Base-by-base conservation (phyloP, 2,888 invertebrate species). In the Melanostoma scalare region DNA sequence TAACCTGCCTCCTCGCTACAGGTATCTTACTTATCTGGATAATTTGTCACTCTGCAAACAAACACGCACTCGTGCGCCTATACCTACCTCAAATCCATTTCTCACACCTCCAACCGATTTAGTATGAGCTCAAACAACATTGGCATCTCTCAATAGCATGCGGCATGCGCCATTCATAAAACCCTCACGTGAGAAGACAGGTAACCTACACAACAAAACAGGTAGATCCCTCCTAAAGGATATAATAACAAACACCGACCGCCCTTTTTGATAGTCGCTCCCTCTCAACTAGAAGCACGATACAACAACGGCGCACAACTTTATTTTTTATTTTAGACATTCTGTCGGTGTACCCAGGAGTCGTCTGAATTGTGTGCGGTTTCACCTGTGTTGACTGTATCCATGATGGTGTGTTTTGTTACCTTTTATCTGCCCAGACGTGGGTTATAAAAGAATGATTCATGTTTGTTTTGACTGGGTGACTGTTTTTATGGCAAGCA, bases 401-500 rank as follows among this genome's bases (percentile, higher is more conserved):
- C 52, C 50, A 56, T 78, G 77, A 35, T 55, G 76, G 68, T 71
- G 68, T 65, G 33, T 6, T 46, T n/a, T 6, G 56, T 53, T 60
- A 65, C 58, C 65, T 74, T 77, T 33, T 76, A 81, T 65, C 60
- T 69, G n/a, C 9, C 8, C 60, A 58, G 46, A 46, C 46, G 35
- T 35, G 38, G 8, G 71, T 50, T 50, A 50, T 63, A 50, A 63
- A 50, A 40, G 63, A 60, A 79, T 84, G 84, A 84, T 79, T 79
- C 79, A 84, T 84, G 84, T 71, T 84, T 84, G 79, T 79, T 84
- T 71, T 84, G 84, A 84, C 84, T 79, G 75, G 65, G 40, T 65
- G 61, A 75, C 71, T 77, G 61, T 58, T 78, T 77, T 77, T 78
- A 76, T 76, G 76, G 67, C 50, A 69, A 81, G 65, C 63, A 79